phyloP scores from a whole-genome alignment of 2,113 vertebrate genomes.

The Malurus elegans region DNA sequence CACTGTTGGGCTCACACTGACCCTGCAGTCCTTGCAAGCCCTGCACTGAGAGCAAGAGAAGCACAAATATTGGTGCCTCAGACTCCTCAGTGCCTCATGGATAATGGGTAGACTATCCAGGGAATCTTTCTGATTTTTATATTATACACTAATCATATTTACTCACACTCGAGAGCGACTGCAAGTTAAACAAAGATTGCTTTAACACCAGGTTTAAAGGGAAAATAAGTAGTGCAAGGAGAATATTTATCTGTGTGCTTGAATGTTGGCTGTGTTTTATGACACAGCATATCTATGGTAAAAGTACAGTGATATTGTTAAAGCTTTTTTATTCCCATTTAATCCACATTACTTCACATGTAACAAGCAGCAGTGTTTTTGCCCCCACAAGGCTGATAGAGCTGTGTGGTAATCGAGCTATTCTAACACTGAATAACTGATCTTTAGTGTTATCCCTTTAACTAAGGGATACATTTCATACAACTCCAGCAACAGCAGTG shows the following conservation, averaged over 20 bases:
- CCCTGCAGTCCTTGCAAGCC: not conserved
- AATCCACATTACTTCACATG: conserved; percentile 19
- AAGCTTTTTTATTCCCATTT: not conserved
- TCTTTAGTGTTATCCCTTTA: not conserved
- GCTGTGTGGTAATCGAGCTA: not conserved
- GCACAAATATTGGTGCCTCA: not conserved
- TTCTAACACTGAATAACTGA: not conserved
- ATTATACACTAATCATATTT: not conserved
- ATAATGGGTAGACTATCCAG: not conserved
- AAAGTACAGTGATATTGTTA: not conserved
- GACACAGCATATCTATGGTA: not conserved
- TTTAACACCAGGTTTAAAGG: not conserved
- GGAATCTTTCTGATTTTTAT: not conserved
- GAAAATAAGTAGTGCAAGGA: conserved; percentile 28
- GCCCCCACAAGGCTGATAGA: not conserved
- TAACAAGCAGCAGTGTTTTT: not conserved
- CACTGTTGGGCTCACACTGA: not conserved
- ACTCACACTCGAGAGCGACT: not conserved
- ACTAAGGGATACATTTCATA: not conserved
- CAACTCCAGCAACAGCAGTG: not conserved
- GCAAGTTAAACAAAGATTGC: not conserved
- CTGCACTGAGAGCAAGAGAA: not conserved
- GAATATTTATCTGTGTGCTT: not conserved
- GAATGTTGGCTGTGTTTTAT: not conserved
- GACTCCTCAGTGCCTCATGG: not conserved